Evolutionary conservation across 2,113 vertebrate genomes (phyloP).

Genomic region (Oryzias celebensis): DNA sequence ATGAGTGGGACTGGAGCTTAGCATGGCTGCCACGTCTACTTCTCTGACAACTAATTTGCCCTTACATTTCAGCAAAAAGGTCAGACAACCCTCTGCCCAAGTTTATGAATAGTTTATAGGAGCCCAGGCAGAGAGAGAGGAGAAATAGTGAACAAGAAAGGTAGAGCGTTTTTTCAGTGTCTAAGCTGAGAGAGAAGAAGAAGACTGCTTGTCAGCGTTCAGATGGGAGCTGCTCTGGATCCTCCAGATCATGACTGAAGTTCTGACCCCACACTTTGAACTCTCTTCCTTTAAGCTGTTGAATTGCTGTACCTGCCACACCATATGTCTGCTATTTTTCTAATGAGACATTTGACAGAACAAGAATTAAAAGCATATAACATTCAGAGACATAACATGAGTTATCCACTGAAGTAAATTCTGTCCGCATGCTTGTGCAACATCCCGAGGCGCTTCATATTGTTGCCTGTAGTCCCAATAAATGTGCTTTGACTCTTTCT

Average conservation of each 20-base stretch:
- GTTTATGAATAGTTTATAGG: constrained; percentile 69
- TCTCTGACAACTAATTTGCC: constrained; percentile 75
- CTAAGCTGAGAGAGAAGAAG: constrained; percentile 29
- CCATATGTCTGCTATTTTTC: constrained; percentile 26
- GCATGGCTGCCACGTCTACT: constrained; percentile 60
- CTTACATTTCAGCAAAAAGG: constrained; percentile 76
- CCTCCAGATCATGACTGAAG: constrained; percentile 37
- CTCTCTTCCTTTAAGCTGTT: constrained; percentile 22
- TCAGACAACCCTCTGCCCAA: constrained; percentile 67
- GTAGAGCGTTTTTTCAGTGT: constrained; percentile 60
- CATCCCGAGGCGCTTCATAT: constrained; percentile 29
- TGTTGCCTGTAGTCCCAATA: constrained; percentile 31
- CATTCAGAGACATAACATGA: neutral
- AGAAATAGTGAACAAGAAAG: constrained; percentile 51
- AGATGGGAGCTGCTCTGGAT: constrained; percentile 53
- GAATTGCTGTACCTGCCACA: constrained; percentile 33
- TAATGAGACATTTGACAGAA: constrained; percentile 28
- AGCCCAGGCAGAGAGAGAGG: constrained; percentile 33
- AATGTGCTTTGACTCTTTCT: constrained; percentile 26
- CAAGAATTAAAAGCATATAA: constrained; percentile 16
- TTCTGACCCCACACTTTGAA: constrained; percentile 47
- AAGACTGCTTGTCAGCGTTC: constrained; percentile 52
- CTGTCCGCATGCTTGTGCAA: constrained; percentile 9
- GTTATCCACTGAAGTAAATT: constrained; percentile 26
- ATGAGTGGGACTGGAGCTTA: constrained; percentile 38